Evolutionary conservation across 2,113 vertebrate genomes (phyloP).

Genomic region (Crotalus helleri): DNA sequence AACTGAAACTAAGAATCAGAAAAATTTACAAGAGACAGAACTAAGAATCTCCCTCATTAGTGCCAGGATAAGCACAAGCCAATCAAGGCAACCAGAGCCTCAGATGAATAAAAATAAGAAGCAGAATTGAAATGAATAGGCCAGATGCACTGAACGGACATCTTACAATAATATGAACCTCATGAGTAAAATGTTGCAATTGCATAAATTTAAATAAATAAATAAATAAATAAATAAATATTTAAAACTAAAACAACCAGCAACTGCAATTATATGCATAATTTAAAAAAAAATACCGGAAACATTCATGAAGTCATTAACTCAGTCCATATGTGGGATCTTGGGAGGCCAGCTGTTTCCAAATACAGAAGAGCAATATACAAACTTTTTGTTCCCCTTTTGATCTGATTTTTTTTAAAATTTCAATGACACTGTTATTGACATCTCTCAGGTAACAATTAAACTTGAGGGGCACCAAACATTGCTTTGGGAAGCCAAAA

Average conservation of each 20-base stretch:
- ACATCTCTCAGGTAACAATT: slow-evolving; percentile 68
- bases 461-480: slow-evolving; percentile 58
- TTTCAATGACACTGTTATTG: slow-evolving; percentile 60
- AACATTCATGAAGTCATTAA: slow-evolving; percentile 66
- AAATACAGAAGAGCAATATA: slow-evolving; percentile 56
- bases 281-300: slow-evolving; percentile 62
- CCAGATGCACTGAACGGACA: neutral
- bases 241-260: slow-evolving; percentile 60
- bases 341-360: slow-evolving; percentile 60
- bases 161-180: slow-evolving; percentile 28
- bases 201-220: slow-evolving; percentile 16
- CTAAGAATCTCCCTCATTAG: slow-evolving; percentile 25
- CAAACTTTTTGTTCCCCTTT: slow-evolving; percentile 61
- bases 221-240: slow-evolving; percentile 26
- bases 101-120: slow-evolving; percentile 20
- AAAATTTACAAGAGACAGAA: neutral
- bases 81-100: slow-evolving; percentile 2
- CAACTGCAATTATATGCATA: slow-evolving; percentile 61
- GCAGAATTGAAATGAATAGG: neutral
- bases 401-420: slow-evolving; percentile 59
- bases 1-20: neutral
- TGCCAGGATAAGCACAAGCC: neutral
- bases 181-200: slow-evolving; percentile 1
- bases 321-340: slow-evolving; percentile 53
- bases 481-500: slow-evolving; percentile 58